A percentile compares a stretch with the other conserved stretches of the same genome.
phyloP scores from a whole-genome alignment of 2,797 vertebrate genomes.

The Steatocranus sp. region DNA sequence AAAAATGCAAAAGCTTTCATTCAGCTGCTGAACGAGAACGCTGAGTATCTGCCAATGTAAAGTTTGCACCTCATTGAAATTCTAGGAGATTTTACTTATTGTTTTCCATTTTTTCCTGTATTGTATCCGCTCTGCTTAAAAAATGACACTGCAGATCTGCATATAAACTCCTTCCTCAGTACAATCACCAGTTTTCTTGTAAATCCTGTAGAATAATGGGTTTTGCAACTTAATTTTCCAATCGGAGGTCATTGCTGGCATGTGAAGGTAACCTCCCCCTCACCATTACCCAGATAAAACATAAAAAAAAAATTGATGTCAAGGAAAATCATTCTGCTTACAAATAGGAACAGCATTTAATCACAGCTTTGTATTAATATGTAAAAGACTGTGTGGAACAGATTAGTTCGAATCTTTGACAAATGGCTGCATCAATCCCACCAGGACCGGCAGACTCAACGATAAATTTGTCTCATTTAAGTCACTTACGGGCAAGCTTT shows the following conservation, averaged over 20 bases:
- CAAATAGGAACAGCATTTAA: constrained; percentile 24
- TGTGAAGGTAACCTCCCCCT: neutral
- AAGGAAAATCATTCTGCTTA: constrained; percentile 11
- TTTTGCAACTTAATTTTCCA: neutral
- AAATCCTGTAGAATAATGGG: neutral
- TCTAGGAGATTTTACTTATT: neutral
- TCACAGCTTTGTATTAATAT: constrained; percentile 25
- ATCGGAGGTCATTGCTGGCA: neutral
- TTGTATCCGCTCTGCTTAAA: neutral
- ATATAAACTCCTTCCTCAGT: neutral
- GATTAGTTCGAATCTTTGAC: constrained; percentile 20
- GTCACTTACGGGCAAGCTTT: neutral
- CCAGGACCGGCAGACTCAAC: neutral
- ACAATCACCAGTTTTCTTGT: neutral
- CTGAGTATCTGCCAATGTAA: neutral
- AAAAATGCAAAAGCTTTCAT: constrained; percentile 6
- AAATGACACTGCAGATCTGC: neutral
- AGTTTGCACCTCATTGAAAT: neutral
- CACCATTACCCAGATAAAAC: constrained; percentile 10
- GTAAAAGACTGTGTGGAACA: constrained; percentile 3
- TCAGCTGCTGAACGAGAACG: constrained; percentile 21
- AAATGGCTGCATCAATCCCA: constrained; percentile 1
- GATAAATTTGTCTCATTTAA: constrained; percentile 28
- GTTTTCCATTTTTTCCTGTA: neutral
- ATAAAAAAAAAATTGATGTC: neutral